Evolutionary conservation across 2,888 invertebrate species (phyloP).

Genomic region (Dolichomitus sp.): DNA sequence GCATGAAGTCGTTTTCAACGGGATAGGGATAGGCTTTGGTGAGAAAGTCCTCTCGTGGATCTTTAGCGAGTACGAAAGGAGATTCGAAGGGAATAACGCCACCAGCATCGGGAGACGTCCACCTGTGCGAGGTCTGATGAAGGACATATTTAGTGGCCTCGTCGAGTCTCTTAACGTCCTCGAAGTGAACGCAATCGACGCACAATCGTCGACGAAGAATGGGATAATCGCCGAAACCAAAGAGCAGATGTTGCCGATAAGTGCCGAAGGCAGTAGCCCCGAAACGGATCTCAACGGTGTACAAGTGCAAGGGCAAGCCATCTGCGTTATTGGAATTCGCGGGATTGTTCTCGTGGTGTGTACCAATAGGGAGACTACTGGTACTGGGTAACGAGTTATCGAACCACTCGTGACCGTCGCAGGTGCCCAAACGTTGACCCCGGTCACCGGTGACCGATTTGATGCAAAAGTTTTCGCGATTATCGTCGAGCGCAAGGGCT

Average conservation of each 20-base stretch:
- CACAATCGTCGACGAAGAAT: constrained; percentile 90
- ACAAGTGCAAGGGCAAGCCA: constrained; percentile 59
- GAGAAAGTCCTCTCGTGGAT: constrained; percentile 86
- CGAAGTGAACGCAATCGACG: constrained; percentile 92
- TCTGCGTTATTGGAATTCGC: background rate
- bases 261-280: constrained; percentile 88
- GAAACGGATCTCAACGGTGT: constrained; percentile 65
- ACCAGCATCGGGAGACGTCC: constrained; percentile 87
- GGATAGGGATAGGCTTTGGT: constrained; percentile 90
- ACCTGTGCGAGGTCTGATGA: constrained; percentile 89
- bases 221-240: constrained; percentile 91
- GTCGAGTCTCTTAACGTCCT: constrained; percentile 89
- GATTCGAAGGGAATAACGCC: constrained; percentile 88
- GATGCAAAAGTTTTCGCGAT: constrained; percentile 76
- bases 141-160: constrained; percentile 89
- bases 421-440: constrained; percentile 65
- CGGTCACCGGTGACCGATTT: constrained; percentile 71
- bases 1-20: constrained; percentile 89
- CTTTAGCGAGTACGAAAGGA: constrained; percentile 87
- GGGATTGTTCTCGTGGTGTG: constrained; percentile 63
- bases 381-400: constrained; percentile 45
- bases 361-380: constrained; percentile 6
- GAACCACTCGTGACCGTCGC: constrained; percentile 75
- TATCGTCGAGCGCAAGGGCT: constrained; percentile 74
- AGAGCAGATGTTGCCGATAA: constrained; percentile 92